These are phyloP conservation scores for Sesamia inferens DNA, from an alignment of 2,888 invertebrate genomes.

Conservation along the genomic window DNA sequence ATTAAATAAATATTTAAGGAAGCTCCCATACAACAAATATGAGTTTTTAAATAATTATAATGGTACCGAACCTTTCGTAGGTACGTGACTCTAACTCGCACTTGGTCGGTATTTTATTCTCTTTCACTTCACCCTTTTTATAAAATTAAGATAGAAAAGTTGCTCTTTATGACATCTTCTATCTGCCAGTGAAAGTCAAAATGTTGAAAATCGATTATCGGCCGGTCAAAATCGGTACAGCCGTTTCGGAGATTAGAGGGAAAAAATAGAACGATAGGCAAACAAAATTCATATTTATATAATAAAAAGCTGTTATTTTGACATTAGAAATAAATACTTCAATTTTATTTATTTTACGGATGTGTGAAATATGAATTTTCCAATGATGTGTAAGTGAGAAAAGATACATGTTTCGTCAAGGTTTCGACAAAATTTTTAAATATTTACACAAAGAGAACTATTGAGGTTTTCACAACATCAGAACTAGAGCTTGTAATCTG, in stretches of 20 bases:
- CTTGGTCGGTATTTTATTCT: background rate
- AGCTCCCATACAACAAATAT: too few relatives aligned
- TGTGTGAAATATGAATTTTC: constrained; percentile 39
- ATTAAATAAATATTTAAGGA: too few relatives aligned
- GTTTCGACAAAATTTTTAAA: constrained; percentile 64
- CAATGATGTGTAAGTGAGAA: constrained; percentile 50
- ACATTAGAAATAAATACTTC: background rate
- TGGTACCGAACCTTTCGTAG: too few relatives aligned
- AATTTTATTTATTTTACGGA: background rate
- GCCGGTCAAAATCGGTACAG: background rate
- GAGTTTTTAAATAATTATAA: too few relatives aligned
- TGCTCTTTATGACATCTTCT: background rate
- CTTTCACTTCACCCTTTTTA: background rate
- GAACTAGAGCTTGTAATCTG: constrained; percentile 66
- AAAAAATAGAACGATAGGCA: background rate
- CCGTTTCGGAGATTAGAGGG: background rate
- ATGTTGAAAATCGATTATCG: too few relatives aligned
- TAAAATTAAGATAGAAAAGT: background rate
- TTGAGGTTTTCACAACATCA: constrained; percentile 64
- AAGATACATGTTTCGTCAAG: constrained; percentile 46
- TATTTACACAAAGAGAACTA: constrained; percentile 67
- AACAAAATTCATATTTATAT: background rate
- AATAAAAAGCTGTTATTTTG: background rate
- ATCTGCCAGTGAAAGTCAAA: background rate
- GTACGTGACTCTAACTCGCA: too few relatives aligned